Conservation (phyloP, 2,113 vertebrate genomes). For the Cephalophus harveyi region DNA sequence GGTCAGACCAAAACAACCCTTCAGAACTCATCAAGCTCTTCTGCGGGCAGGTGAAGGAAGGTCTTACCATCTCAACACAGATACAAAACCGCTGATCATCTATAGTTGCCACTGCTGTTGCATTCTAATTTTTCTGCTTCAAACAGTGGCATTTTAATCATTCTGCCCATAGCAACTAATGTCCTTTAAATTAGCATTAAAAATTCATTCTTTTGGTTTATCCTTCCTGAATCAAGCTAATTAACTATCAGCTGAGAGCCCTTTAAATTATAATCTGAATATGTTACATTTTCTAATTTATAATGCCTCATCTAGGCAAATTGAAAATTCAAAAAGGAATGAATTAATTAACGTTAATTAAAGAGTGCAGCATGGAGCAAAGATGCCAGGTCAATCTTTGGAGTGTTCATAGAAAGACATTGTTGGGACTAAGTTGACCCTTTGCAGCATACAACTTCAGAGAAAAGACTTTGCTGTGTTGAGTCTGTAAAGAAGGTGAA, state of each 20-base stretch:
- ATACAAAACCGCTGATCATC: background rate
- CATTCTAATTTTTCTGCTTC: constrained; percentile 47
- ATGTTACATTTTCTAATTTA: constrained; percentile 57
- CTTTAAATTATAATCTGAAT: constrained; percentile 60
- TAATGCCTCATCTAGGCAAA: constrained; percentile 63
- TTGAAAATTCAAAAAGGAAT: constrained; percentile 57
- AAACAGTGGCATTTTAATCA: constrained; percentile 42
- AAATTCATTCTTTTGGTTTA: constrained; percentile 57
- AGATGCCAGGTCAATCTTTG: constrained; percentile 54
- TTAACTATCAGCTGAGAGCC: constrained; percentile 55
- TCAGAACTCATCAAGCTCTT: background rate
- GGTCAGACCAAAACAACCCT: background rate
- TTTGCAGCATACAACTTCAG: background rate
- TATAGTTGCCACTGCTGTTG: background rate
- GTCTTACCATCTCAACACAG: background rate
- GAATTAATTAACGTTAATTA: constrained; percentile 75
- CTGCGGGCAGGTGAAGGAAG: background rate
- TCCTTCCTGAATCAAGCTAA: constrained; percentile 55
- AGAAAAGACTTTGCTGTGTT: background rate
- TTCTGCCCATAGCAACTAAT: constrained; percentile 44
- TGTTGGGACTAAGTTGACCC: background rate
- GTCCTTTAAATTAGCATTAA: constrained; percentile 67
- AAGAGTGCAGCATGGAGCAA: constrained; percentile 41
- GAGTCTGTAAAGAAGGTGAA: background rate
- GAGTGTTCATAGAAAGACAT: background rate